Evolutionary conservation across 2,797 vertebrate species (phyloP).

Genomic region (Masticophis lateralis): DNA sequence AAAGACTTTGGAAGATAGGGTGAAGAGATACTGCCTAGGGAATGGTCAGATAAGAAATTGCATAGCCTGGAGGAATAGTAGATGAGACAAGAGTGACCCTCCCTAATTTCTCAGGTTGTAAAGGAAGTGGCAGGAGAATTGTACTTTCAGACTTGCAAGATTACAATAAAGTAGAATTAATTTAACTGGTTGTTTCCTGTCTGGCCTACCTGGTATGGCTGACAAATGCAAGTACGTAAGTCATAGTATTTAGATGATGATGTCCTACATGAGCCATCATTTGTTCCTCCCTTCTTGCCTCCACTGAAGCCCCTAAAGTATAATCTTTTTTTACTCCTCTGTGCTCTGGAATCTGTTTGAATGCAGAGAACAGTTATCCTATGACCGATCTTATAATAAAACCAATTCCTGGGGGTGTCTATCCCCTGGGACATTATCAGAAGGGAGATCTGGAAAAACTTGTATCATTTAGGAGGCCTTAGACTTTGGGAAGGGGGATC

Average conservation of each 20-base stretch:
- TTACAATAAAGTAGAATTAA: not conserved
- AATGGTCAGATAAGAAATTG: not conserved
- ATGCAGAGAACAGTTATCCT: not conserved
- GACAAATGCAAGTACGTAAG: not conserved
- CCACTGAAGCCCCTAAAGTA: not conserved
- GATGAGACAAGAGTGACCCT: not conserved
- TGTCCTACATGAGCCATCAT: not conserved
- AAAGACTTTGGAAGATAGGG: not conserved
- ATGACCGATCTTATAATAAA: not conserved
- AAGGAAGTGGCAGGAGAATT: not conserved
- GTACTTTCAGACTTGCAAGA: not conserved
- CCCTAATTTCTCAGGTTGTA: not conserved
- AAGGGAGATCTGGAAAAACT: conserved; percentile 19
- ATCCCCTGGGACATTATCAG: conserved; percentile 10
- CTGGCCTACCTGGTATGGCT: not conserved
- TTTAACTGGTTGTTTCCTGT: not conserved
- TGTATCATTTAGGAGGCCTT: not conserved
- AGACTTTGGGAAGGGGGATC: not conserved
- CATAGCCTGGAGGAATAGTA: not conserved
- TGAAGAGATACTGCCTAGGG: not conserved
- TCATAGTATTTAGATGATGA: not conserved
- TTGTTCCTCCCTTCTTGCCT: not conserved
- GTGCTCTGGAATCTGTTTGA: not conserved
- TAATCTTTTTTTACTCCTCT: not conserved
- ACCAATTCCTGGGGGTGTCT: not conserved